Base-by-base conservation (phyloP, 1,140 invertebrate genomes). In the Macrobrachium rosenbergii region DNA sequence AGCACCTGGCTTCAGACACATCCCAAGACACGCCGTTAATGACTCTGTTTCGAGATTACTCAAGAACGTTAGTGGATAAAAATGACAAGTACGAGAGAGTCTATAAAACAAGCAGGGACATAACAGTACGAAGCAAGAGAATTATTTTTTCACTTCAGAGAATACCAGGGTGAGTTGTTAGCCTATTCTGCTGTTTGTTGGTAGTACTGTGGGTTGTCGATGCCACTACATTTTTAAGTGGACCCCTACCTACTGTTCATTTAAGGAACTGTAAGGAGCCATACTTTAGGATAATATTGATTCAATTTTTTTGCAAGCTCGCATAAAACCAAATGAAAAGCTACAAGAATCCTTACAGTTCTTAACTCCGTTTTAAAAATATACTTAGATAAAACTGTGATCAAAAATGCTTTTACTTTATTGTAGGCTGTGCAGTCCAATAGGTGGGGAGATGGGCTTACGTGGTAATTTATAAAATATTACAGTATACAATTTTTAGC, bases 91-190 rank as follows among this genome's bases (percentile, higher is more conserved):
- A 95, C 91, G 97, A 98, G 91, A 93, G 96, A 83, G 94, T 98
- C 17, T 94, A 97, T 0, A 98, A 98, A 92, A 92, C 95, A 1
- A 95, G 95, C 87, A 92, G 97, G 72, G 97, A 98, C 91, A 94
- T 98, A n/a, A 98, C 96, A 2, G 97, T 98, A 88, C 96, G 98
- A 91, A 97, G 96, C 90, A 98, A 98, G 91, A 93, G 96, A 88
- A 95, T 96, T 19, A 98, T 98, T 84, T 98, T 97, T 91, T 92
- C 96, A 21, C 92, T 98, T 17, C 97, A 98, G 90, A 95, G 96
- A 45, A 92, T 95, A 21, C 84, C 88, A 59, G 84, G 84, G 88
- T 88, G 59, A 80, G 21, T 19, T 16, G 23, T 23, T 21, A n/a
- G 12, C 16, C 11, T 52, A 21, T 63, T 37, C 7, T 58, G 19